Conservation (phyloP, 2,888 invertebrate genomes). For the Plagodis dolabraria region DNA sequence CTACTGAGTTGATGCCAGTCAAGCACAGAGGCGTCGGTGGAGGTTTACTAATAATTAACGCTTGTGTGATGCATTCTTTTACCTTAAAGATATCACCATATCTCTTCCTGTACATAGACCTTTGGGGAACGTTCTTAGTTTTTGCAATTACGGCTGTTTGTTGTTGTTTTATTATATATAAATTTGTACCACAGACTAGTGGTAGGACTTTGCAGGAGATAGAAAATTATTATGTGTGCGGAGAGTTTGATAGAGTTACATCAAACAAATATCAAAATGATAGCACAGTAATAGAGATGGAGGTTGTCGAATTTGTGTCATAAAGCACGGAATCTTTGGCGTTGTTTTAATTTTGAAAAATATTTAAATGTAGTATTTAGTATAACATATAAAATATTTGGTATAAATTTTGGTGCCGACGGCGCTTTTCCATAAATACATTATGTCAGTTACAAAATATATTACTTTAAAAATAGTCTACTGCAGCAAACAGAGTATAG, state of each 20-base stretch:
- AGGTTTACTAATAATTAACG: not conserved
- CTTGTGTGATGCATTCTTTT: not conserved
- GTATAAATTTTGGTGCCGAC: too few relatives aligned
- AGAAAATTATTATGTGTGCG: constrained; percentile 6
- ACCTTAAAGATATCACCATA: constrained; percentile 8
- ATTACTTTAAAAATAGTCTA: too few relatives aligned
- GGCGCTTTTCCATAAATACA: too few relatives aligned
- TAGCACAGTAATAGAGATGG: too few relatives aligned
- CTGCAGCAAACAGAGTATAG: too few relatives aligned
- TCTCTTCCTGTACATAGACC: not conserved
- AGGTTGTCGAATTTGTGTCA: too few relatives aligned
- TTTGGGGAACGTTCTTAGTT: constrained; percentile 10
- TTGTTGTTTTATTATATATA: constrained; percentile 2
- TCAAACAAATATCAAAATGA: too few relatives aligned
- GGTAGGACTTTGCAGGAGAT: constrained; percentile 8
- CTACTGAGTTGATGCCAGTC: constrained; percentile 5
- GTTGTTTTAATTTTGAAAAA: too few relatives aligned
- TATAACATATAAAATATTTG: too few relatives aligned
- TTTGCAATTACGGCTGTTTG: not conserved
- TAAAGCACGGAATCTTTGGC: too few relatives aligned
- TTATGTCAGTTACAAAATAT: too few relatives aligned
- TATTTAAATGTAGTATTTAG: too few relatives aligned
- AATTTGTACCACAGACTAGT: constrained; percentile 7
- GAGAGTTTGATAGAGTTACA: not conserved
- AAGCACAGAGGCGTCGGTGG: constrained; percentile 8